Percentiles rank a stretch among this genome's conserved stretches.
These are phyloP conservation scores for Coilia nasus DNA, from an alignment of 2,797 vertebrate species.

Conservation along the genomic window DNA sequence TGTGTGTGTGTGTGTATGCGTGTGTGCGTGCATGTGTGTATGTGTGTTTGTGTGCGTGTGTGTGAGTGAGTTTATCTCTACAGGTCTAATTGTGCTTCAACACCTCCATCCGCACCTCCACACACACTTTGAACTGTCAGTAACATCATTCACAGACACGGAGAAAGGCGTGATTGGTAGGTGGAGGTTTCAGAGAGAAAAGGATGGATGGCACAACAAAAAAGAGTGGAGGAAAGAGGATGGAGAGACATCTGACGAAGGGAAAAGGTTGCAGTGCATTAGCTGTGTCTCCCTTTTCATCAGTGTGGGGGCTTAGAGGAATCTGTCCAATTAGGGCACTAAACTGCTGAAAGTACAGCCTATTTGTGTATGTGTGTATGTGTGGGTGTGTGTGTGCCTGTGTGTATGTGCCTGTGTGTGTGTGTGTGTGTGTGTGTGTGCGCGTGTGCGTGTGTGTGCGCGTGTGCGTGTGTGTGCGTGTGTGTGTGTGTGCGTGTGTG, in stretches of 20 bases:
- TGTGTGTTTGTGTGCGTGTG: too few species aligned
- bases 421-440: not conserved
- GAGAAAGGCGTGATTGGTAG: not conserved
- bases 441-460: not conserved
- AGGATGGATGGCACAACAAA: constrained; percentile 26
- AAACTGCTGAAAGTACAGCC: constrained; percentile 29
- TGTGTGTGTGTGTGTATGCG: too few species aligned
- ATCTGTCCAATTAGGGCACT: constrained; percentile 52
- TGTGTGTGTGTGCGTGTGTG: not conserved
- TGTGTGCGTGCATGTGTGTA: too few species aligned
- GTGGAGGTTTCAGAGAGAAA: not conserved
- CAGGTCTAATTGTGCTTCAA: too few species aligned
- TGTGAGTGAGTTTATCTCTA: too few species aligned
- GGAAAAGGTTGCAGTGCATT: not conserved
- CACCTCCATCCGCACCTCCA: too few species aligned
- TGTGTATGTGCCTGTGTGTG: not conserved
- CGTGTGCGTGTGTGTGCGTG: not conserved
- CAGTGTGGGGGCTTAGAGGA: not conserved
- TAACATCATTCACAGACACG: not conserved
- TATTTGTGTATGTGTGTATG: not conserved
- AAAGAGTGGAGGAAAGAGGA: not conserved
- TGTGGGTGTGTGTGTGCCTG: not conserved
- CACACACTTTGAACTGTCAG: too few species aligned
- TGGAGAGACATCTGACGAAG: not conserved
- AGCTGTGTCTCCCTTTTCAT: not conserved